phyloP scores from a whole-genome alignment of 2,888 invertebrate genomes.

The Atherix ibis region DNA sequence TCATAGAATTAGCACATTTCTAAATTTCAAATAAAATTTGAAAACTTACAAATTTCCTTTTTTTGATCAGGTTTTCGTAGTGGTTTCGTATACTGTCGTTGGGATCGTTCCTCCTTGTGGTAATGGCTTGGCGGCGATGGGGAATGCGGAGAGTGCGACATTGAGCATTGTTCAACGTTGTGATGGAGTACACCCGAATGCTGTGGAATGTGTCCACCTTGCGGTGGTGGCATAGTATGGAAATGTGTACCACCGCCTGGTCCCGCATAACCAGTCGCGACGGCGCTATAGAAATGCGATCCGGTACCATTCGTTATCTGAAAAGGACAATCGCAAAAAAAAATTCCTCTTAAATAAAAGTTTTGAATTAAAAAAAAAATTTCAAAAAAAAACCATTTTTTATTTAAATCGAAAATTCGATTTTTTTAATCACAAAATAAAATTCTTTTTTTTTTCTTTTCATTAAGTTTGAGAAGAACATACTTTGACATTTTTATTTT shows the following conservation, averaged over 20 bases:
- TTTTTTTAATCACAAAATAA: too few species aligned
- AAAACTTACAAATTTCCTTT: slow-evolving; percentile 37
- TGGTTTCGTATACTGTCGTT: slow-evolving; percentile 60
- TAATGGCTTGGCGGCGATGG: slow-evolving; percentile 44
- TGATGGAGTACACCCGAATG: too few species aligned
- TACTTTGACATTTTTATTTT: too few species aligned
- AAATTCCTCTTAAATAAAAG: slow-evolving; percentile 1
- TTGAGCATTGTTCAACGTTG: too few species aligned
- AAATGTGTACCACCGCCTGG: slow-evolving; percentile 30
- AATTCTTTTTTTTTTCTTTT: too few species aligned
- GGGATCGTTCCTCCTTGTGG: slow-evolving; percentile 65
- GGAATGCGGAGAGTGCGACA: slow-evolving; percentile 51
- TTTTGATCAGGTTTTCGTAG: slow-evolving; percentile 60
- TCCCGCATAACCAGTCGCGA: slow-evolving; percentile 38
- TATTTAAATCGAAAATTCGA: too few species aligned
- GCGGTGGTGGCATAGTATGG: slow-evolving; percentile 24
- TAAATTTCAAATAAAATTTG: not conserved
- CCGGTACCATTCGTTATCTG: slow-evolving; percentile 57
- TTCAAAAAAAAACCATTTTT: not conserved
- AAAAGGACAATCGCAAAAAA: slow-evolving; percentile 15
- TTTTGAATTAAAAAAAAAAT: not conserved
- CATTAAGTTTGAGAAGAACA: too few species aligned
- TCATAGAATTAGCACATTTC: not conserved
- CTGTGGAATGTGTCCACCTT: slow-evolving; percentile 25
- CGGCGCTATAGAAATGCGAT: slow-evolving; percentile 48